These are phyloP conservation scores for Drosophila acutilabella DNA, from an alignment of 2,888 invertebrate species.

Conservation along the genomic window DNA sequence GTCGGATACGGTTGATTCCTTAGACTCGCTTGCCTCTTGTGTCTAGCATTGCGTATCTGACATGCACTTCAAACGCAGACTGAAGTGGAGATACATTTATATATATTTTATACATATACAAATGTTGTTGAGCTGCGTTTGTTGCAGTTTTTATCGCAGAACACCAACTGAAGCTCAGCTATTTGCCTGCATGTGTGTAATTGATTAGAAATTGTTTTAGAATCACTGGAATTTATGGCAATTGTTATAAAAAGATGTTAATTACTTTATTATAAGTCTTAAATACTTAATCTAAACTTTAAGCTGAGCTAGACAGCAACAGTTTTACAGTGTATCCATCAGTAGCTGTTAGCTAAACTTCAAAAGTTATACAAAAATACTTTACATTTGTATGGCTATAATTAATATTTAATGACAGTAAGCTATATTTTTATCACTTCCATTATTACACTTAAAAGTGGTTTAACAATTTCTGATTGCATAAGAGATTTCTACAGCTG, in stretches of 20 bases:
- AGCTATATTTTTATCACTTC: neutral
- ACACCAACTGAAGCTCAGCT: neutral
- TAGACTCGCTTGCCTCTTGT: slow-evolving; percentile 60
- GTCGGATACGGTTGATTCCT: slow-evolving; percentile 74
- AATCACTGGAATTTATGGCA: too few species aligned
- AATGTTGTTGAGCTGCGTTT: slow-evolving; percentile 6
- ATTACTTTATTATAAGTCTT: too few species aligned
- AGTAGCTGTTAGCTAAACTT: too few species aligned
- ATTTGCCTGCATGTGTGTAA: too few species aligned
- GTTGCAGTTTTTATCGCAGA: neutral
- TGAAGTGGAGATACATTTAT: slow-evolving; percentile 12
- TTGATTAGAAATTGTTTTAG: too few species aligned
- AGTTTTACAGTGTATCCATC: too few species aligned
- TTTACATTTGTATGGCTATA: neutral
- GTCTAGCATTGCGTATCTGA: slow-evolving; percentile 77
- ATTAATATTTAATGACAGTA: neutral
- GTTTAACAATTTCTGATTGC: neutral
- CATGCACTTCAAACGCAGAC: slow-evolving; percentile 45
- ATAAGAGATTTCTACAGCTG: neutral
- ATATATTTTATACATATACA: neutral
- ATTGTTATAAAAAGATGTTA: too few species aligned
- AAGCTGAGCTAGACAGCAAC: too few species aligned
- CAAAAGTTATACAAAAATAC: too few species aligned
- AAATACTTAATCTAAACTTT: too few species aligned
- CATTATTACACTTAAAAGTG: neutral